Base-by-base conservation (phyloP, 2,888 invertebrate species). In the Melinopterus prodromus region DNA sequence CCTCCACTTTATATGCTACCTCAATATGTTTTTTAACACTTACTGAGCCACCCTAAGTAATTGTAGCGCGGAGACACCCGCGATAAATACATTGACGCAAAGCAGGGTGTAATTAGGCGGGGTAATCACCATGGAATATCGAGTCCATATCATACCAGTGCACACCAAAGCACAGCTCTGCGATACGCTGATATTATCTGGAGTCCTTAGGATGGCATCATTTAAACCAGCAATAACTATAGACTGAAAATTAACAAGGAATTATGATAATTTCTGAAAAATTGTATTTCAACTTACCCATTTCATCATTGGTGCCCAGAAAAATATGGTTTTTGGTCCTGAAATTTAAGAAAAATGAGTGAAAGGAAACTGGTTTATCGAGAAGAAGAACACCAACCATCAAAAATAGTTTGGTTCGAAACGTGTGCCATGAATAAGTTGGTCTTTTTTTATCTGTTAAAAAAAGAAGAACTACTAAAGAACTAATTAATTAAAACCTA, bases 291-390 rank as follows among this genome's bases (percentile, higher is more conserved):
- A 69, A 91, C 92, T 93, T 92, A 98, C 98, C 99, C 99, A 99
- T 94, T 99, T 99, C 87, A 98, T 96, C 16, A 94, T 92, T 82
- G 99, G 99, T 70, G 99, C 98, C 99, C 99, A 99, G 91, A 99
- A 99, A 90, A 98, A 98, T 81, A 99, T 94, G 1, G 99, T 99
- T 92, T 99, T 98, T 14, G 99, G 99, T 88, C 99, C 99, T 98
- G 89, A 76, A 91, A 91, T 82, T 71, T 36, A 14, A 16, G 15
- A 76, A 38, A 6, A 38, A 14, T 16, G 37, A 6, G 6, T n/a
- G n/a, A n/a, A n/a, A n/a, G n/a, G n/a, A n/a, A n/a, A n/a, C n/a
- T n/a, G n/a, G n/a, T n/a, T n/a, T n/a, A n/a, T n/a, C n/a, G n/a
- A n/a, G n/a, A n/a, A n/a, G n/a, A n/a, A n/a, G n/a, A n/a, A n/a